Evolutionary conservation across 2,797 vertebrate species (phyloP), one percentile per base, ranked within the genome.

Genomic region (Menidia menidia): DNA sequence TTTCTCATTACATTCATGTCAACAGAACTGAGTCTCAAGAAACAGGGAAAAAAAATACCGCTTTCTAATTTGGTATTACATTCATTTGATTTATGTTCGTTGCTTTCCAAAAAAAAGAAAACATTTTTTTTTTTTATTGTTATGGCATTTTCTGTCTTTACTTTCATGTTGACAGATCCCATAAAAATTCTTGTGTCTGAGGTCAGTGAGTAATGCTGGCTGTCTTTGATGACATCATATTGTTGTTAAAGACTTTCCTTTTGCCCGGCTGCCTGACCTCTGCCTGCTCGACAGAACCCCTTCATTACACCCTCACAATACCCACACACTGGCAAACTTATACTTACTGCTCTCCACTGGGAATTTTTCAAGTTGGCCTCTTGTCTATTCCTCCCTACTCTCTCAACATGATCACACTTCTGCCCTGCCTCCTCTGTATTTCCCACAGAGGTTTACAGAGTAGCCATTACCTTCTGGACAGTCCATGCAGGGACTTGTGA

Each of bases 191-290:
- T 71, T 89, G 63, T 65, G 60, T 84, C 81, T 91, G 91, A 89
- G 88, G 88, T 81, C 68, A 57, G 86, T 92, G 91, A 93, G 87
- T 93, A 93, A 93, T 78, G 41, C 77, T 52, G 88, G 80, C 87
- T 76, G 83, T 85, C 89, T 93, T 90, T 92, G 92, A 94, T 95
- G 93, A 94, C 91, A 87, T 92, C 93, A 94, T 85, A 71, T 77
- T 88, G 89, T 92, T 91, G 80, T 88, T 43, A 72, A 84, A 83
- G 85, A 73, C 72, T 83, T 83, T 77, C 73, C 83, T 87, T 68
- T 77, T 80, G 64, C 82, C 75, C 73, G 71, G 71, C 85, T 86
- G 85, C 87, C 87, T 93, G 92, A 94, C 92, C 92, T 81, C 80
- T 78, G 86, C 72, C 83, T 85, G 84, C 59, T 70, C 78, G 81